Percentiles rank a stretch among this genome's conserved stretches.
Conservation (phyloP, 2,888 invertebrate genomes). For the Hyalella azteca region DNA sequence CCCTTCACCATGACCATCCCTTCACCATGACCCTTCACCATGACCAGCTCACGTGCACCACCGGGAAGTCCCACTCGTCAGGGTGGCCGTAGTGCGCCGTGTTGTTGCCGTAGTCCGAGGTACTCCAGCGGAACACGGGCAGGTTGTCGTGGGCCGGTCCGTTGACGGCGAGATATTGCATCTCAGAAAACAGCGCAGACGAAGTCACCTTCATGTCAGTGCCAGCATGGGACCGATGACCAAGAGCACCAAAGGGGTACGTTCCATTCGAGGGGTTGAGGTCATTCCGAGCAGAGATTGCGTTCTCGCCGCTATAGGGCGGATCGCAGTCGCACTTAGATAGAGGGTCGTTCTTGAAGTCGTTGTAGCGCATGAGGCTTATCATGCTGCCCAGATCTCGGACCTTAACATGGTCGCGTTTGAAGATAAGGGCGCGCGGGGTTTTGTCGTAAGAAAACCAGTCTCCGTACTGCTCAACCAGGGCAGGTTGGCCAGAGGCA, state of each 20-base stretch:
- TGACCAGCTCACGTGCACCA: conserved; percentile 68
- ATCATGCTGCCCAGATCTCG: conserved; percentile 70
- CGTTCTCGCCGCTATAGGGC: conserved; percentile 76
- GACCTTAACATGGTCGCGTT: conserved; percentile 68
- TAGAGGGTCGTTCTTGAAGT: conserved; percentile 73
- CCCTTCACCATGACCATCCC: too few relatives aligned
- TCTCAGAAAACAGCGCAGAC: conserved; percentile 61
- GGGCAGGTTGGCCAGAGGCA: conserved; percentile 69
- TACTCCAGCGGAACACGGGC: conserved; percentile 80
- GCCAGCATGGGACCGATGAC: conserved; percentile 74
- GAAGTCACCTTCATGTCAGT: conserved; percentile 73
- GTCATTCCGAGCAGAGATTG: conserved; percentile 74
- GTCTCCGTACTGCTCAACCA: conserved; percentile 67
- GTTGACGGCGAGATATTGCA: conserved; percentile 69
- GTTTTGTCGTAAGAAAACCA: conserved; percentile 72
- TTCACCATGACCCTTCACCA: conserved; percentile 46
- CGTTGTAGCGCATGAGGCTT: conserved; percentile 72
- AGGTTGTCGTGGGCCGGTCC: conserved; percentile 70
- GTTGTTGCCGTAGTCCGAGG: conserved; percentile 69
- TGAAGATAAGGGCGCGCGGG: conserved; percentile 72
- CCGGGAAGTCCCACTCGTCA: conserved; percentile 75
- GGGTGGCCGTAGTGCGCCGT: conserved; percentile 76
- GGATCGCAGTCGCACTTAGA: conserved; percentile 73
- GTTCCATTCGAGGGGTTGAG: conserved; percentile 75
- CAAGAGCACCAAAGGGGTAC: conserved; percentile 73